These are phyloP conservation scores for Anguilla megastoma DNA, from an alignment of 2,797 vertebrate genomes.

Conservation along the genomic window DNA sequence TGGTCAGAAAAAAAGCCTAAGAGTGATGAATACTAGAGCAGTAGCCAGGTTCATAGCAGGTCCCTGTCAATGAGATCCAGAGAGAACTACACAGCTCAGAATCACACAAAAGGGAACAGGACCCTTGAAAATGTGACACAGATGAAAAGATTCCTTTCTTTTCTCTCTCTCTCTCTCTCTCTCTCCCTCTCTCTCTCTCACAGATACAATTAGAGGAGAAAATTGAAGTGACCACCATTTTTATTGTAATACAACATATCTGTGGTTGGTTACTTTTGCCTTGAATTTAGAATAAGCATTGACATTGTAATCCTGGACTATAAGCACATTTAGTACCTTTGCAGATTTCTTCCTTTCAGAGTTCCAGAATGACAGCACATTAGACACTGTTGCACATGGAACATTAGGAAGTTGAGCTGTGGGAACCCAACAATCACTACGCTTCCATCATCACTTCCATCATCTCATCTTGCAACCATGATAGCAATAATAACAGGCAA, in stretches of 20 bases:
- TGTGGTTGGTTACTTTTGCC: background rate
- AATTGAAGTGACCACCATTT: background rate
- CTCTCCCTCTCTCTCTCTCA: background rate
- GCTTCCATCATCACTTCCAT: background rate
- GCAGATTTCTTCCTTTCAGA: background rate
- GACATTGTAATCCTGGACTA: too few relatives aligned
- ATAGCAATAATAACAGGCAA: background rate
- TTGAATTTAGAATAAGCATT: background rate
- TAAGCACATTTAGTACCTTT: too few relatives aligned
- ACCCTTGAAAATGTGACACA: background rate
- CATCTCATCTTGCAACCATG: background rate
- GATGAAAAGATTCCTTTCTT: background rate
- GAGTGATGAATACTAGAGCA: background rate
- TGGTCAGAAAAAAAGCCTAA: background rate
- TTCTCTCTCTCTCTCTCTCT: background rate
- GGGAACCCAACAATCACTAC: background rate
- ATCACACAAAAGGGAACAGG: constrained; percentile 3
- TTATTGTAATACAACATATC: background rate
- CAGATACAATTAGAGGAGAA: background rate
- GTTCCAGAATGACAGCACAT: background rate
- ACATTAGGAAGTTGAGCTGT: background rate
- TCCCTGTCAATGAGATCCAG: background rate
- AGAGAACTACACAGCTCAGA: background rate
- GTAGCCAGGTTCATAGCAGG: background rate
- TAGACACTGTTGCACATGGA: background rate